Evolutionary conservation across 2,888 invertebrate genomes (phyloP), one percentile per base, ranked within the genome.

Genomic region (Helobdella robusta): DNA sequence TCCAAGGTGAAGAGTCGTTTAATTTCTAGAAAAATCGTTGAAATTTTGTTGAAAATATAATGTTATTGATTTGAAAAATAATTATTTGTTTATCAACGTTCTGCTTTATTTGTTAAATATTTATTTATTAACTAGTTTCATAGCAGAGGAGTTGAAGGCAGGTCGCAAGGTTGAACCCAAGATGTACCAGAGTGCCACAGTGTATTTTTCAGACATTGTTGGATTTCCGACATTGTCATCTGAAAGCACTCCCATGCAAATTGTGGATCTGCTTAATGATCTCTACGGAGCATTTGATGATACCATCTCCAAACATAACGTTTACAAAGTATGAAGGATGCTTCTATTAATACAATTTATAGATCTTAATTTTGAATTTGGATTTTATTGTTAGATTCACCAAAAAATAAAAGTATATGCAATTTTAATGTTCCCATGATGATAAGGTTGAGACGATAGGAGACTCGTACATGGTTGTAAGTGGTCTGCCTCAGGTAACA

Each of bases 401-500:
- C n/a, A n/a, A n/a, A n/a, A n/a, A n/a, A n/a, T n/a, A n/a, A n/a
- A n/a, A n/a, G n/a, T n/a, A n/a, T n/a, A n/a, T n/a, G n/a, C n/a
- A n/a, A n/a, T n/a, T n/a, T n/a, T n/a, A n/a, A n/a, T n/a, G n/a
- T n/a, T n/a, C n/a, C n/a, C n/a, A 6, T 56, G 2, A 8, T 56
- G n/a, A 23, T 30, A 30, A 68, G 68, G 68, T 68, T 30, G 70
- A 71, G 58, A 71, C 71, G 15, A 69, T 70, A n/a, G 69, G 70
- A 11, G 71, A 71, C 28, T 69, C 70, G 11, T 71, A 71, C 66
- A 71, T 71, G 68, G 68, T 71, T 30, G 67, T 68, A 23, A 70
- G 70, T 61, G 71, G 71, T 15, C 46, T 68, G 44, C 82, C 92
- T 15, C 91, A 92, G 78, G 61, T 44, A 6, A 61, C 46, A 4